phyloP scores from a whole-genome alignment of 1,140 invertebrate species.

The Drosophila seguyi region DNA sequence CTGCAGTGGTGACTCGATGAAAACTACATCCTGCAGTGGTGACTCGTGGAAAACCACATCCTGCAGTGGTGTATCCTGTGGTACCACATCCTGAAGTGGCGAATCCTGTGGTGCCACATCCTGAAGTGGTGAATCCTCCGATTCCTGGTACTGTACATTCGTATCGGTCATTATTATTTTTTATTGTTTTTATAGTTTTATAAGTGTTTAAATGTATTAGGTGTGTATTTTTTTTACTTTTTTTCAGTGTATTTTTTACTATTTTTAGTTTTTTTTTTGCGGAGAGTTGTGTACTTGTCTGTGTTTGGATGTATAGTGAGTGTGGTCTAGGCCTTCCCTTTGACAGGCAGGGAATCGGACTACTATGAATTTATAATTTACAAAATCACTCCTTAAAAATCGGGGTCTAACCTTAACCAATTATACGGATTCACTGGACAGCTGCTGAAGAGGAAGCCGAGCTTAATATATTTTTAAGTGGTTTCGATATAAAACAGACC shows the following conservation, averaged over 20 bases:
- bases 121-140: not conserved
- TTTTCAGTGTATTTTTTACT: constrained; percentile 15
- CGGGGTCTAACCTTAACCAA: not conserved
- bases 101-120: not conserved
- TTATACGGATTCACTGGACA: too few relatives aligned
- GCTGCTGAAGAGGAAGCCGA: too few relatives aligned
- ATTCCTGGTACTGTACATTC: not conserved
- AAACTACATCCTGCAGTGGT: not conserved
- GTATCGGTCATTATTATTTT: not conserved
- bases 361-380: not conserved
- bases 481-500: too few relatives aligned
- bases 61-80: not conserved
- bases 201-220: not conserved
- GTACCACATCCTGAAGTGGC: not conserved
- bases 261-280: not conserved
- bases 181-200: not conserved
- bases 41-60: not conserved
- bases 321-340: too few relatives aligned
- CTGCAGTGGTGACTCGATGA: too few relatives aligned
- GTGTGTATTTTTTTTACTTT: constrained; percentile 1
- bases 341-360: not conserved
- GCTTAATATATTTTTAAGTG: too few relatives aligned
- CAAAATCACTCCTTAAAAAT: not conserved
- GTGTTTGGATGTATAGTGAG: constrained; percentile 19
- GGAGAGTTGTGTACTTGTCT: constrained; percentile 8